Evolutionary conservation across 64 coral and sea anemone genomes (phyloP).

Genomic region (Actinia tenebrosa): DNA sequence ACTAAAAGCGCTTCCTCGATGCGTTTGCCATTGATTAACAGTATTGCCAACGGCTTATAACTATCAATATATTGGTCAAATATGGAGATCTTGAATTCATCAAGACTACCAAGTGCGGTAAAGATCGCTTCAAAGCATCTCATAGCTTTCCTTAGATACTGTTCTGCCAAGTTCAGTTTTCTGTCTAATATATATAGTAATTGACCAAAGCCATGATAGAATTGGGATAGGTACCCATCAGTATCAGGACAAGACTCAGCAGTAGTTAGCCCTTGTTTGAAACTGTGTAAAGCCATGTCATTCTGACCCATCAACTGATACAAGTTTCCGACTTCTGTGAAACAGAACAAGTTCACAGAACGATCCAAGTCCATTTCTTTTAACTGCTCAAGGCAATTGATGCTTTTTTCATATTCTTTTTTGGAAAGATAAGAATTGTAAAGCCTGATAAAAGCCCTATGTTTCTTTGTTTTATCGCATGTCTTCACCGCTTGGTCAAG

Average conservation of each 20-base stretch:
- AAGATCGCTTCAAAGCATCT: not conserved
- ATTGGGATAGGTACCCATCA: not conserved
- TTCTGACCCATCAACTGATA: not conserved
- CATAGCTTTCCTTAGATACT: not conserved
- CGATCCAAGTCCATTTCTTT: not conserved
- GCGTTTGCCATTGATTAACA: too few relatives aligned
- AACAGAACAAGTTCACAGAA: not conserved
- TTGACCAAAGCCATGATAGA: not conserved
- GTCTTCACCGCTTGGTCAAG: not conserved
- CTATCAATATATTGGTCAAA: not conserved
- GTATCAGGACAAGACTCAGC: not conserved
- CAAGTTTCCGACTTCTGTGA: not conserved
- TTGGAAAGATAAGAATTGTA: not conserved
- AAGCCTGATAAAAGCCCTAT: not conserved
- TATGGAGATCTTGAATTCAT: slow-evolving; percentile 1
- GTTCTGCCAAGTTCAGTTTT: not conserved
- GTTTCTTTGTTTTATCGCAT: not conserved
- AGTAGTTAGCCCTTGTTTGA: not conserved
- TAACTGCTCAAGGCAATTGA: not conserved
- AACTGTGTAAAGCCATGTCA: not conserved
- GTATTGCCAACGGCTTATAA: not conserved
- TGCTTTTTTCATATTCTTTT: not conserved
- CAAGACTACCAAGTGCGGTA: not conserved
- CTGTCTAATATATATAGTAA: not conserved
- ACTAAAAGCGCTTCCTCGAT: slow-evolving; percentile 19